Evolutionary conservation across 2,797 vertebrate genomes (phyloP), one percentile per base, ranked within the genome.

Genomic region (Pangasius macronema): DNA sequence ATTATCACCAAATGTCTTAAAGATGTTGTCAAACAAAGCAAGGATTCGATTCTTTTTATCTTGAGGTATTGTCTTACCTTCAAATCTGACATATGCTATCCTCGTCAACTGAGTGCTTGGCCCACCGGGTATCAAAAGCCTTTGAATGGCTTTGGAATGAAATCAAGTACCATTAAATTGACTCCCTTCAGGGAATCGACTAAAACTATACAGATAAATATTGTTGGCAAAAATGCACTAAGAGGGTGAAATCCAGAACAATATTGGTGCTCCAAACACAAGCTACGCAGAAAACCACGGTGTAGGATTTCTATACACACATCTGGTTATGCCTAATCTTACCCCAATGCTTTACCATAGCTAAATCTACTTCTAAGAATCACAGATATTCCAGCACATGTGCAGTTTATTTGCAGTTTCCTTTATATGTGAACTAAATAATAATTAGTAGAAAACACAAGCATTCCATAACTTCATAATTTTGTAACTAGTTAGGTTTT

Each of bases 71-170:
- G 72, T 91, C 94, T 95, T 95, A 96, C 95, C 95, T 94, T 94
- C 93, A 84, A 94, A 96, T 83, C 88, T 90, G 89, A 96, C 80
- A 24, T 94, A 95, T 49, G 94, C 92, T 16, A 96, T 93, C 91
- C 93, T 94, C 57, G 95, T 95, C 90, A 96, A 89, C 86, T 94
- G 93, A 89, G 94, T 94, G 90, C 92, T 94, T 82, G 94, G 90
- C 87, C 95, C 94, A 88, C 94, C 95, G 27, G 94, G 94, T 86
- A 95, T 93, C 92, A 96, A 92, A 90, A 95, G 90, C 93, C 94
- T 96, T 90, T 93, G 92, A 84, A 88, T 91, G 1, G 72, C 95
- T 96, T 95, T 14, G 77, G 91, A 92, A 89, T 92, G 61, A 93
- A 91, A 91, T 86, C 76, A 77, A 65, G 63, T 76, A 42, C 13